Percentiles rank a stretch among this genome's conserved stretches.
Evolutionary conservation across 2,888 invertebrate species (phyloP).

Genomic region (Allophyes oxyacanthae): DNA sequence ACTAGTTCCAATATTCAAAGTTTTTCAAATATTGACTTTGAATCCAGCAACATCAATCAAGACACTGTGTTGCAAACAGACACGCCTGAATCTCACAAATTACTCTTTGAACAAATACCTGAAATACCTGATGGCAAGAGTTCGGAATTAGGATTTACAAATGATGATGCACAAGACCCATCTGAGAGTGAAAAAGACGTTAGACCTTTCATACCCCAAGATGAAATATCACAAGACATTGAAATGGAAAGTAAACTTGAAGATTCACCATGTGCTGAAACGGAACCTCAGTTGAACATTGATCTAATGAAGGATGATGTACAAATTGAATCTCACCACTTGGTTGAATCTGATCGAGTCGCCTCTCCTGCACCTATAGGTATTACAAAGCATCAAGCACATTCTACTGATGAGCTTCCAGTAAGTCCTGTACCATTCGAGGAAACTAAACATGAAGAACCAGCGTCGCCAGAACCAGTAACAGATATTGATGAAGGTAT

Average conservation of each 20-base stretch:
- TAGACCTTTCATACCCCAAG: constrained; percentile 73
- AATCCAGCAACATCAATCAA: constrained; percentile 69
- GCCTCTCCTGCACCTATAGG: constrained; percentile 47
- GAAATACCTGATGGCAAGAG: constrained; percentile 87
- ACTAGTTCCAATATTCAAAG: constrained; percentile 68
- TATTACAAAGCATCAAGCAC: constrained; percentile 41
- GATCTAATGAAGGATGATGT: constrained; percentile 42
- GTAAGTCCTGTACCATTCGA: constrained; percentile 48
- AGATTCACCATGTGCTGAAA: constrained; percentile 67
- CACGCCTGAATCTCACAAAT: constrained; percentile 86
- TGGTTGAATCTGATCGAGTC: constrained; percentile 44
- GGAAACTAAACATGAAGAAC: constrained; percentile 46
- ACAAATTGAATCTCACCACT: constrained; percentile 40
- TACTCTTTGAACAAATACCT: constrained; percentile 86
- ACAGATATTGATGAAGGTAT: constrained; percentile 40
- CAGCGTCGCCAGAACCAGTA: constrained; percentile 48
- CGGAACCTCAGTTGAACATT: constrained; percentile 42
- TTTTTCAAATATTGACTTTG: constrained; percentile 76
- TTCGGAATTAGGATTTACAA: constrained; percentile 82
- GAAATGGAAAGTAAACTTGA: constrained; percentile 77
- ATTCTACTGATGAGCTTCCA: constrained; percentile 52
- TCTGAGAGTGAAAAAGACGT: constrained; percentile 78
- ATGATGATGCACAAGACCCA: constrained; percentile 78
- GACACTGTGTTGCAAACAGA: constrained; percentile 79
- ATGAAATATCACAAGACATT: constrained; percentile 77